A percentile compares a stretch with the other conserved stretches of the same genome.
phyloP scores from a whole-genome alignment of 2,888 invertebrate species.

The Lochmaea capreae region DNA sequence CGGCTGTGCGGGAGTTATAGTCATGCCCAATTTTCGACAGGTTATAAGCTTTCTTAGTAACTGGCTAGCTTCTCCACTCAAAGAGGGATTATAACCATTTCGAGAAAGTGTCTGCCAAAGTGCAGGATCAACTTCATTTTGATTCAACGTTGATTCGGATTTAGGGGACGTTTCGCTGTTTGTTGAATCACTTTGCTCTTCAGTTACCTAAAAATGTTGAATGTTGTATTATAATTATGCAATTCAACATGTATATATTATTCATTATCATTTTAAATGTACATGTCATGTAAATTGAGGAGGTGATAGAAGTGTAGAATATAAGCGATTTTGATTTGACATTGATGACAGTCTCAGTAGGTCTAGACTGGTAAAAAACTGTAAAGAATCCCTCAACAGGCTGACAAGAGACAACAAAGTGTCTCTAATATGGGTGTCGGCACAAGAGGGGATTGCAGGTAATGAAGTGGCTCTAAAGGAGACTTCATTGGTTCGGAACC shows the following conservation, averaged over 20 bases:
- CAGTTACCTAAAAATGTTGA: constrained; percentile 54
- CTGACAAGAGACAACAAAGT: too few species aligned
- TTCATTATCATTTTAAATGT: too few species aligned
- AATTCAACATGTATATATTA: not conserved
- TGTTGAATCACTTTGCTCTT: constrained; percentile 62
- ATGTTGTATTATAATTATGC: not conserved
- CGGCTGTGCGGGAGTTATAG: constrained; percentile 69
- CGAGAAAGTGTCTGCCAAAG: constrained; percentile 72
- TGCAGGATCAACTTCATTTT: constrained; percentile 61
- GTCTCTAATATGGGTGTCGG: too few species aligned
- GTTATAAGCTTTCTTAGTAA: constrained; percentile 80
- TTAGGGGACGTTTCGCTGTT: constrained; percentile 61
- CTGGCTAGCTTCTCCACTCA: constrained; percentile 80
- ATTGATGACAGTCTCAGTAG: too few species aligned
- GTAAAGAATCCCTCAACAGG: too few species aligned
- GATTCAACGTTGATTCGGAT: constrained; percentile 60
- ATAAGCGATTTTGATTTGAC: too few species aligned
- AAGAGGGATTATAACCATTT: constrained; percentile 66
- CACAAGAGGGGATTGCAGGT: too few species aligned
- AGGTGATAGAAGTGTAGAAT: too few species aligned
- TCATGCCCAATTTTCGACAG: constrained; percentile 77
- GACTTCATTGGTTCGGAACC: too few species aligned
- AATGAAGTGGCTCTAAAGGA: too few species aligned
- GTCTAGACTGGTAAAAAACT: too few species aligned
- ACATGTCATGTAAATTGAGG: too few species aligned